Conservation (phyloP, 2,888 invertebrate species). For the Cerceris ruficornis region DNA sequence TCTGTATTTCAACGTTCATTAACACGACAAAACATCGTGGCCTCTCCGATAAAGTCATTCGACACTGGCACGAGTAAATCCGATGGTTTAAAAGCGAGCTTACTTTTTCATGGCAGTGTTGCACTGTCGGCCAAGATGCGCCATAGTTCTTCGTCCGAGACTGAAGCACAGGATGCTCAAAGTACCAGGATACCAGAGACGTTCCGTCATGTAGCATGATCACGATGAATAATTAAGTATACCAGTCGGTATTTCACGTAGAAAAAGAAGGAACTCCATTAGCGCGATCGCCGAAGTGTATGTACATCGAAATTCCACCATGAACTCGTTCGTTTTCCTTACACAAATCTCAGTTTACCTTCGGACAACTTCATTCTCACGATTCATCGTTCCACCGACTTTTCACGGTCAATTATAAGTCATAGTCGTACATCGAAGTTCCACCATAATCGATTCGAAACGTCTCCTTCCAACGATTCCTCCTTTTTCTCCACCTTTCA, state of each 20-base stretch:
- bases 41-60: too few relatives aligned
- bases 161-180: background rate
- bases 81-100: slow-evolving; percentile 8
- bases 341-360: background rate
- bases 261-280: slow-evolving; percentile 5
- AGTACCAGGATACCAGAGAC: background rate
- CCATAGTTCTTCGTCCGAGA: slow-evolving; percentile 34
- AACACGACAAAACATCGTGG: too few relatives aligned
- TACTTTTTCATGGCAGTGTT: slow-evolving; percentile 40
- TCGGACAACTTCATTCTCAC: background rate
- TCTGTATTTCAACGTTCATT: too few relatives aligned
- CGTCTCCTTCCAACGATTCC: too few relatives aligned
- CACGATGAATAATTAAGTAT: background rate
- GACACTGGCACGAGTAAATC: too few relatives aligned
- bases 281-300: background rate
- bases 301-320: background rate
- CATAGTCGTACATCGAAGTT: too few relatives aligned
- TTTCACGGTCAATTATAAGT: background rate
- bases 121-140: slow-evolving; percentile 18
- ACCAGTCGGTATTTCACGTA: background rate
- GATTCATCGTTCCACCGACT: background rate
- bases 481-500: background rate
- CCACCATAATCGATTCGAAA: too few relatives aligned
- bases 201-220: slow-evolving; percentile 10
- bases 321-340: background rate